A percentile compares a stretch with the other conserved stretches of the same genome.
Evolutionary conservation across 1,140 invertebrate species (phyloP).

Genomic region (Adelges cooleyi): DNA sequence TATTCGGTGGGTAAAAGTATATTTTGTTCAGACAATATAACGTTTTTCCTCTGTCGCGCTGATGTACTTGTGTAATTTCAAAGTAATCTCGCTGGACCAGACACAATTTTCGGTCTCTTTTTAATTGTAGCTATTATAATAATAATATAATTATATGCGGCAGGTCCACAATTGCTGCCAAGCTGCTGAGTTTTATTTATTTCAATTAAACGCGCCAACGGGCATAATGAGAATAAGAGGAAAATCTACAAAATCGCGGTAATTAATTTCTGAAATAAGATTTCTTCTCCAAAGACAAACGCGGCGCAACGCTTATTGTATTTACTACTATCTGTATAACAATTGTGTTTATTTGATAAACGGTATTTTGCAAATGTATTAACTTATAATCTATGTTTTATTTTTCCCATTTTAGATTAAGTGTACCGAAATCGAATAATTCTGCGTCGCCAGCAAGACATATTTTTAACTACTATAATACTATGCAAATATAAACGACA

Average conservation of each 20-base stretch:
- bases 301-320: too few relatives aligned
- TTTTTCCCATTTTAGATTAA: too few relatives aligned
- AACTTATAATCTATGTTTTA: too few relatives aligned
- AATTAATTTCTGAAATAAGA: conserved; percentile 19
- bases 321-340: too few relatives aligned
- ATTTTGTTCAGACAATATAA: conserved; percentile 8
- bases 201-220: conserved; percentile 53
- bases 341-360: too few relatives aligned
- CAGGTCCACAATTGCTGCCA: conserved; percentile 13
- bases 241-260: conserved; percentile 40
- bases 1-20: neutral
- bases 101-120: conserved; percentile 16
- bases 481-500: too few relatives aligned
- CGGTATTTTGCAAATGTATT: too few relatives aligned
- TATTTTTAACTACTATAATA: too few relatives aligned
- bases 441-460: too few relatives aligned
- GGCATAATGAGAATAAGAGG: conserved; percentile 83
- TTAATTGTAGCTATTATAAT: conserved; percentile 27
- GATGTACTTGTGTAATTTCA: conserved; percentile 15
- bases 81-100: conserved; percentile 21
- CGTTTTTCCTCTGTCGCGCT: neutral
- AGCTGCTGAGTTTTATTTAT: conserved; percentile 30
- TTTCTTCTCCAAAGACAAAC: too few relatives aligned
- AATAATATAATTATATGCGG: too few relatives aligned
- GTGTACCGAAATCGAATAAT: too few relatives aligned